These are phyloP conservation scores for Terrapene triunguis DNA, from an alignment of 2,113 vertebrate species.

Conservation along the genomic window DNA sequence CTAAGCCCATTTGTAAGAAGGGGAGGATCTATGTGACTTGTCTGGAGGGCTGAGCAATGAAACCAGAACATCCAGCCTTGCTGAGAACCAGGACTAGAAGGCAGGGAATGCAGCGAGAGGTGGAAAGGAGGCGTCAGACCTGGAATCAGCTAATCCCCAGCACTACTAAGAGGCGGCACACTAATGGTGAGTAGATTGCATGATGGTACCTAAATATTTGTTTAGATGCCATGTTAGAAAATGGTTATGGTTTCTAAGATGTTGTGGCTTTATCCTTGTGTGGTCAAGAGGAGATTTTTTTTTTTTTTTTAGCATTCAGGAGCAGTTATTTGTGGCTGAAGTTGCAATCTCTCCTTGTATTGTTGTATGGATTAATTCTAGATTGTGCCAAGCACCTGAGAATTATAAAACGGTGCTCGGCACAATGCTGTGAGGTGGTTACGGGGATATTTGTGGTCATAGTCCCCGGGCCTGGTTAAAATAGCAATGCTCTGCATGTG, in stretches of 20 bases:
- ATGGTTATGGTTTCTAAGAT: background rate
- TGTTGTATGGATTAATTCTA: slow-evolving; percentile 41
- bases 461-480: background rate
- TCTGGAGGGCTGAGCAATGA: background rate
- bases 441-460: background rate
- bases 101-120: background rate
- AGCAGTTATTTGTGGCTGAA: background rate
- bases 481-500: background rate
- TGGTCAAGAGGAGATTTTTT: background rate
- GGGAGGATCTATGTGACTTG: background rate
- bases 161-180: background rate
- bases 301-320: background rate
- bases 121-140: background rate
- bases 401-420: background rate
- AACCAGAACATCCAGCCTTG: background rate
- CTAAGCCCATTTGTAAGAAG: background rate
- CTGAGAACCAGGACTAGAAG: background rate
- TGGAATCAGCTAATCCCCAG: background rate
- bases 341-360: slow-evolving; percentile 35
- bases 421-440: background rate
- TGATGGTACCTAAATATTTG: background rate
- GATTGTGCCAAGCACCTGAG: background rate
- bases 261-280: background rate
- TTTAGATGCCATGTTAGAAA: background rate
- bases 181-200: background rate